Evolutionary conservation across 2,797 vertebrate genomes (phyloP), one percentile per base, ranked within the genome.

Genomic region (Clarias fuscus): DNA sequence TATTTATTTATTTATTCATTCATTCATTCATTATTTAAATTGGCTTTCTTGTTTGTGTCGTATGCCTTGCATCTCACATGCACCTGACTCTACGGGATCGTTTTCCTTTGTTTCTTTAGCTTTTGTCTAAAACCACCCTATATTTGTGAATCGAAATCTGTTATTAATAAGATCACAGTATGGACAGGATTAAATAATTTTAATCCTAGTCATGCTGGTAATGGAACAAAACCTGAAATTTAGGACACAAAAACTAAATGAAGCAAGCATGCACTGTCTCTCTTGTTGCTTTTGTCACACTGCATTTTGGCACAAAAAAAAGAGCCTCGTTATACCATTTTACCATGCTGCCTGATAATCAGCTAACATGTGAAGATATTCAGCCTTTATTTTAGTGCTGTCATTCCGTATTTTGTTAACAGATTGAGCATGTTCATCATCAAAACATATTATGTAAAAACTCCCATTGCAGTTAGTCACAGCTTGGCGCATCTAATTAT

Each of bases 401-500:
- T 70, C 27, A 13, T 30, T 56, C 20, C 14, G 40, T 33, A 76
- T 70, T 82, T 59, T 17, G 18, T 8, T 37, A 20, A 86, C n/a
- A 53, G 8, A 43, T 72, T 72, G 10, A 6, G 30, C 59, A 82
- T 82, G 48, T 82, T 82, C 72, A 59, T 62, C 61, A 67, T 83
- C 71, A 67, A 58, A 76, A 67, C 40, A 76, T 62, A 59, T 86
- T 86, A 86, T 75, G 62, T 86, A 68, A 67, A 65, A 75, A 81
- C 76, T 80, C 67, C 37, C 18, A 68, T 68, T 68, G 48, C 85
- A 86, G 20, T 68, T 67, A 86, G 59, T 86, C 80, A 76, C 71
- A 81, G 61, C 62, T 59, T 76, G 62, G 77, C 56, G 10, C 33
- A 22, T 86, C 53, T 86, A 86, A 82, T 86, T 86, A 82, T 82